Evolutionary conservation across 2,797 vertebrate genomes (phyloP), one percentile per base, ranked within the genome.

Genomic region (Heteromormyrus szaboi): DNA sequence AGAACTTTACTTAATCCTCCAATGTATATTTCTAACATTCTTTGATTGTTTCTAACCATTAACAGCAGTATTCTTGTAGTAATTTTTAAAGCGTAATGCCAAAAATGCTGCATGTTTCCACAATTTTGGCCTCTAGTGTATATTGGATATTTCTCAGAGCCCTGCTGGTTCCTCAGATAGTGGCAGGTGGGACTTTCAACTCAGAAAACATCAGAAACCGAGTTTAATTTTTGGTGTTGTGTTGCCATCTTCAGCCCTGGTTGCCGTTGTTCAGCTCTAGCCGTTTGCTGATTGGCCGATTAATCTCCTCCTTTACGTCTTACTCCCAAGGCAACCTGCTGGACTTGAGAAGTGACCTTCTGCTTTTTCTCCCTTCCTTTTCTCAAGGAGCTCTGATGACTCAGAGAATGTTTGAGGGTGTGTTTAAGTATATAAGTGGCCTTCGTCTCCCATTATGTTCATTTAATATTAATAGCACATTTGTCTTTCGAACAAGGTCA

Each of bases 391-490:
- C 90, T 92, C 53, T 81, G 88, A 87, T 88, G 90, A 90, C 87
- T 87, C 68, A 48, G 50, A 90, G 91, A 90, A 91, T 93, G 90
- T 91, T 46, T 91, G 91, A 87, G 90, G 89, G 81, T 86, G 89
- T 91, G 90, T 93, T 93, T 88, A 90, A 91, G 90, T 93, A 93
- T 95, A 92, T 93, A 94, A 89, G 92, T 91, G 90, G 88, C 90
- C 92, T 92, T 94, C 85, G 90, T 92, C 89, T 89, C 86, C 91
- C 89, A 92, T 94, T 94, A 92, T 94, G 90, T 90, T 95, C 91
- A 93, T 95, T 93, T 94, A 95, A 93, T 94, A 94, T 94, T 93
- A 94, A 94, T 93, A 93, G 90, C 88, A 91, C 92, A 94, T 96
- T 93, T 92, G 92, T 94, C 93, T 94, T 93, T 86, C 48, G 59